Percentiles rank a stretch among this genome's conserved stretches.
These are phyloP conservation scores for Colius striatus DNA, from an alignment of 2,113 vertebrate species.

Conservation along the genomic window DNA sequence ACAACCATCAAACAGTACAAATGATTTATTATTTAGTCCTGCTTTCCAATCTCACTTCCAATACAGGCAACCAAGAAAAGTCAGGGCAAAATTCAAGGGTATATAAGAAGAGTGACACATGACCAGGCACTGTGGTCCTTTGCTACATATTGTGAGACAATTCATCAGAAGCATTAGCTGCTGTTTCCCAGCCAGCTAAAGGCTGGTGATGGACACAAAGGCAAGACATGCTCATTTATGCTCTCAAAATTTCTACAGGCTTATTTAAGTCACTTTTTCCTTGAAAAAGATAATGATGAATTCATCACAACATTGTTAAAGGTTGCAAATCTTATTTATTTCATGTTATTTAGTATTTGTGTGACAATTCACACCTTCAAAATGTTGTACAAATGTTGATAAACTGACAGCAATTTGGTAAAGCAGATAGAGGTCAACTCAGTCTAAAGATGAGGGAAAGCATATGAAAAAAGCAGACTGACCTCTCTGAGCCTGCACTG, in stretches of 20 bases:
- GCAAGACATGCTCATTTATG: not conserved
- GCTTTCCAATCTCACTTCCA: not conserved
- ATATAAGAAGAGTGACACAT: not conserved
- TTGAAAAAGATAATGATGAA: not conserved
- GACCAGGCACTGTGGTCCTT: rapidly evolving
- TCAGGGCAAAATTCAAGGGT: not conserved
- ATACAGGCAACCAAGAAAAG: not conserved
- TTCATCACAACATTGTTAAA: not conserved
- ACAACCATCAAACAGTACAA: not conserved
- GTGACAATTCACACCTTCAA: not conserved
- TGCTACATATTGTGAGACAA: not conserved
- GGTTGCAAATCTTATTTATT: not conserved
- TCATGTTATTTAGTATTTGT: not conserved
- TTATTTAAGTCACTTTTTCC: not conserved
- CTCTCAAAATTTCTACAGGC: not conserved
- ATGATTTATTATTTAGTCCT: not conserved
- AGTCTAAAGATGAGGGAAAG: not conserved
- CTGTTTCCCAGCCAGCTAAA: not conserved
- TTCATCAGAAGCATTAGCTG: not conserved
- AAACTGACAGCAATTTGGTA: not conserved
- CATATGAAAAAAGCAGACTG: not conserved
- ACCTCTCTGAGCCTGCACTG: not conserved
- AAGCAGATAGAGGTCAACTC: not conserved
- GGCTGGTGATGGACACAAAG: not conserved
- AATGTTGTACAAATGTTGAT: not conserved